Percentiles rank a stretch among this genome's conserved stretches.
phyloP scores from a whole-genome alignment of 2,888 invertebrate species.

The Ectemnius lituratus region DNA sequence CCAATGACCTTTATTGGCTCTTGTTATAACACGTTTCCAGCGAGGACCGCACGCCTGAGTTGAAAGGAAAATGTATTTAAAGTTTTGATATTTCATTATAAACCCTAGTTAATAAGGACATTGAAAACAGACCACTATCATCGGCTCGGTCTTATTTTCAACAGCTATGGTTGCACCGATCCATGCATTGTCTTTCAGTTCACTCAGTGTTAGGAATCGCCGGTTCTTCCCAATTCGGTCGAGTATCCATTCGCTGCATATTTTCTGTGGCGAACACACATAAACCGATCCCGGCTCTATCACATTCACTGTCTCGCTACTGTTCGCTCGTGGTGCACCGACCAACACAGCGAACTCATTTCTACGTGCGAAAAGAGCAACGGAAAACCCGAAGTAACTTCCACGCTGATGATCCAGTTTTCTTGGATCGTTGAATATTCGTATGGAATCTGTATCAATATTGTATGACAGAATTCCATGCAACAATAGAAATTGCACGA shows the following conservation, averaged over 20 bases:
- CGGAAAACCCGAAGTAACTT: constrained; percentile 74
- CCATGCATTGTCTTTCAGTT: constrained; percentile 68
- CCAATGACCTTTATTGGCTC: constrained; percentile 30
- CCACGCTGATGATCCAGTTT: constrained; percentile 33
- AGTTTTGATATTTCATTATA: background rate
- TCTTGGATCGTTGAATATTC: constrained; percentile 65
- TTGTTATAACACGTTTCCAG: constrained; percentile 67
- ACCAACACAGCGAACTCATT: constrained; percentile 63
- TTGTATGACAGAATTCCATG: constrained; percentile 58
- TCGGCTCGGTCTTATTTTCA: constrained; percentile 61
- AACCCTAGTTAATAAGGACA: constrained; percentile 8
- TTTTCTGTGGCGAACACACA: constrained; percentile 63
- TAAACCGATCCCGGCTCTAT: constrained; percentile 71
- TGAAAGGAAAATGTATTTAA: background rate
- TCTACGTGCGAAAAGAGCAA: constrained; percentile 62
- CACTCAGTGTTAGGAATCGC: background rate
- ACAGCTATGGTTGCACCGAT: constrained; percentile 76
- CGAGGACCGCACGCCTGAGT: constrained; percentile 76
- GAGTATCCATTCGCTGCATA: constrained; percentile 65
- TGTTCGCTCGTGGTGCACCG: constrained; percentile 73
- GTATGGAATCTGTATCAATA: constrained; percentile 66
- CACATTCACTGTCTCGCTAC: constrained; percentile 34
- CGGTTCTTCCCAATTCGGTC: constrained; percentile 52
- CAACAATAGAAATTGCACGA: constrained; percentile 6
- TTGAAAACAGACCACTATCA: constrained; percentile 69